Percentiles rank a stretch among this genome's conserved stretches.
phyloP scores from a whole-genome alignment of 2,888 invertebrate genomes.

The Drymonia ruficornis region DNA sequence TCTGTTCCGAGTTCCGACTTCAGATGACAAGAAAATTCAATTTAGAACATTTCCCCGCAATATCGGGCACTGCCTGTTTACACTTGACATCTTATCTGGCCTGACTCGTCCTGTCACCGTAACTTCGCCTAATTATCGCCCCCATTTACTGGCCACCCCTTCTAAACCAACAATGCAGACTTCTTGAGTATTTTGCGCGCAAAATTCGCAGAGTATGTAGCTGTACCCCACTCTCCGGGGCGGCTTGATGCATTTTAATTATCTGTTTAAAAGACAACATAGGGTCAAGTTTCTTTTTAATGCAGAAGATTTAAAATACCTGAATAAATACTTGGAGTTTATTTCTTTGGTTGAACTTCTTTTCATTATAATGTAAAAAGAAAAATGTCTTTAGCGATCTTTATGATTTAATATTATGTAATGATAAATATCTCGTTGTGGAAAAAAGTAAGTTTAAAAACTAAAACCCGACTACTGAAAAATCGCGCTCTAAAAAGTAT shows the following conservation, averaged over 20 bases:
- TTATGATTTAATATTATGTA: too few species aligned
- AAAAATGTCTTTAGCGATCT: too few species aligned
- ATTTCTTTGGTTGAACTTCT: not conserved
- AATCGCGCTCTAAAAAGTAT: too few species aligned
- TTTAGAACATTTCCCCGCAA: not conserved
- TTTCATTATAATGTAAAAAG: not conserved
- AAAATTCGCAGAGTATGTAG: not conserved
- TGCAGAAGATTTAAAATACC: not conserved
- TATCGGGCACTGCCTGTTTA: conserved; percentile 9
- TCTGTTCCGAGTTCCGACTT: not conserved
- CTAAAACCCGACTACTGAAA: too few species aligned
- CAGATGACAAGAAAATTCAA: conserved; percentile 1
- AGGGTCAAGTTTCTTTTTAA: not conserved
- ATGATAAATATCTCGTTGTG: too few species aligned
- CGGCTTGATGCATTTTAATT: conserved; percentile 19
- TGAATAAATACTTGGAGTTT: not conserved
- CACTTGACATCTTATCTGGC: conserved; percentile 24
- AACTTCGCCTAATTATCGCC: not conserved
- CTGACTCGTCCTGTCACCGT: conserved; percentile 2
- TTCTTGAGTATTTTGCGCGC: not conserved
- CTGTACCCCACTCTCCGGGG: not conserved
- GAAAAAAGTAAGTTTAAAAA: too few species aligned
- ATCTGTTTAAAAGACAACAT: conserved; percentile 11
- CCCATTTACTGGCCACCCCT: not conserved
- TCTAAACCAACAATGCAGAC: not conserved